Evolutionary conservation across 37 sponge, comb jelly and placozoan genomes (phyloP), one percentile per base, ranked within the genome.

Genomic region (Cliona cf. orientalis): DNA sequence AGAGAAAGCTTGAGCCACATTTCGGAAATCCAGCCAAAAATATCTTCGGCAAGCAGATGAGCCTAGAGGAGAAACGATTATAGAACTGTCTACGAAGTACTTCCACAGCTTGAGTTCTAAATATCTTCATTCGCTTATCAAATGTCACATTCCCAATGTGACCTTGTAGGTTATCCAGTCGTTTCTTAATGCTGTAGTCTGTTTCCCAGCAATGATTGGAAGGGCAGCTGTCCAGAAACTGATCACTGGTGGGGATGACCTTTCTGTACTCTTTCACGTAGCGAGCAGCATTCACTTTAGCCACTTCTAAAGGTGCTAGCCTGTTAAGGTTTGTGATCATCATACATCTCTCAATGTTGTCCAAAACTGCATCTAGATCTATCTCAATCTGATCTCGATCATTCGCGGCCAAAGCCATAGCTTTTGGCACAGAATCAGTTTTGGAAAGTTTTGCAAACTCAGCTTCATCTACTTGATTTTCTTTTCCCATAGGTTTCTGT

Each of bases 11-110:
- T 0, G 80, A 79, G 5, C 87, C 87, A 73, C 87, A 80, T 66
- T 86, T 86, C 9, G 87, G 80, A 64, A 73, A 86, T 9, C 87
- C 87, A 26, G 66, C 66, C 5, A 80, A 39, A 74, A 86, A 86
- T 33, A 86, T 6, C 0, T 25, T 63, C 31, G 87, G 87, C 0
- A 86, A 57, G 42, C 87, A 86, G 22, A 73, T 43, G 3, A 74
- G 19, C 9, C 35, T 2, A 57, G 81, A 59, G 2, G 42, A 40
- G n/a, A 75, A 38, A 3, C 17, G 21, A 25, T 38, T 33, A 58
- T 11, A 23, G 35, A 43, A 46, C 25, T 6, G 6, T 0, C 7
- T 2, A 2, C 21, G 56, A 46, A 69, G 9, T 40, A 1, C 42
- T 9, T 71, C 3, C 49, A 68, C 37, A 31, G 41, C 6, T 37